Conservation (phyloP, 2,113 vertebrate species). For the Hystrix cristata region DNA sequence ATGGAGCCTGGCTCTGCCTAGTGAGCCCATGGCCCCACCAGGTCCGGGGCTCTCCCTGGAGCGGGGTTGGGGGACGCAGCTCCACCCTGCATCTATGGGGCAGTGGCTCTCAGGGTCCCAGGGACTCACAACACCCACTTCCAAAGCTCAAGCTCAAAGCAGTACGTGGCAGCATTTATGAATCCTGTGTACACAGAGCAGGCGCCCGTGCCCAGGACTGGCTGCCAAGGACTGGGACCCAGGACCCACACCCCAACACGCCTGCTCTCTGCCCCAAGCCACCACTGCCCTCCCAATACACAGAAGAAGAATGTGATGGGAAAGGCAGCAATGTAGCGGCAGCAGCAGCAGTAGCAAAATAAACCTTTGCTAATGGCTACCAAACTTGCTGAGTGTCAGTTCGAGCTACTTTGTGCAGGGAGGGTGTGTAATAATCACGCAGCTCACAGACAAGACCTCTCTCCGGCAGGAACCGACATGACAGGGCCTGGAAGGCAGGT, state of each 20-base stretch:
- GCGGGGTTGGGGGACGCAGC: accelerated
- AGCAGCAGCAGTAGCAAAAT: constrained; percentile 81
- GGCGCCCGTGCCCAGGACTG: accelerated
- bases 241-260: accelerated
- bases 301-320: constrained; percentile 53
- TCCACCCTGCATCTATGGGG: accelerated
- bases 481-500: constrained; percentile 98
- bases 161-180: accelerated
- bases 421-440: constrained; percentile 88
- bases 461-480: constrained; percentile 94
- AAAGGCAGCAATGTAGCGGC: constrained; percentile 80
- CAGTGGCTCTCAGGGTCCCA: not conserved
- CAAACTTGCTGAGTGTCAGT: constrained; percentile 86
- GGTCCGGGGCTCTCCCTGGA: not conserved
- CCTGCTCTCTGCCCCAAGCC: not conserved
- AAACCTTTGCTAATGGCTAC: constrained; percentile 87
- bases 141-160: not conserved
- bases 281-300: constrained; percentile 51
- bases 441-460: constrained; percentile 93
- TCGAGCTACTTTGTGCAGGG: constrained; percentile 80
- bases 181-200: not conserved
- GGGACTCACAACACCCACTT: not conserved
- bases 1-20: accelerated
- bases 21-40: accelerated
- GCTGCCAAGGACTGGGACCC: accelerated